Percentiles rank a stretch among this genome's conserved stretches.
phyloP scores from a whole-genome alignment of 2,888 invertebrate species.

The Zygogramma bicolorata region DNA sequence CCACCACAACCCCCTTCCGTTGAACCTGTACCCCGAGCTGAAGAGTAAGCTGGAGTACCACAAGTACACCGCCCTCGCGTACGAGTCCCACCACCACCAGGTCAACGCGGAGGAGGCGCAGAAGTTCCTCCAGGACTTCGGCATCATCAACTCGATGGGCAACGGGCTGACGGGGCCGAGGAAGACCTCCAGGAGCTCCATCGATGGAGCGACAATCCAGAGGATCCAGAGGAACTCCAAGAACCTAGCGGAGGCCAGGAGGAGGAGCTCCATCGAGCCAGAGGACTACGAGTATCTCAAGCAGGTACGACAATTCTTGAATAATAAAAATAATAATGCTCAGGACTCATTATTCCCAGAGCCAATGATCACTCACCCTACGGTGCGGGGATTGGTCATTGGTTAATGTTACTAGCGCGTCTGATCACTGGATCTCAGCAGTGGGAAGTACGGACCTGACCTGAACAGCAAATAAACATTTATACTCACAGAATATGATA shows the following conservation, averaged over 20 bases:
- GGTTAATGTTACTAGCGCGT: too few relatives aligned
- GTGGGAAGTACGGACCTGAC: too few relatives aligned
- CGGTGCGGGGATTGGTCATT: too few relatives aligned
- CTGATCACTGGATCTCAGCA: too few relatives aligned
- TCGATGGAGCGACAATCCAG: slow-evolving; percentile 55
- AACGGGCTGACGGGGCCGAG: slow-evolving; percentile 59
- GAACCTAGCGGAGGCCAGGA: slow-evolving; percentile 52
- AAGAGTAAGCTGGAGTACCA: slow-evolving; percentile 58
- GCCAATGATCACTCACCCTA: too few relatives aligned
- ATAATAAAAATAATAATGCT: too few relatives aligned
- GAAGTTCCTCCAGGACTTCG: slow-evolving; percentile 64
- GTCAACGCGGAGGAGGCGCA: slow-evolving; percentile 58
- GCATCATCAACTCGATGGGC: slow-evolving; percentile 62
- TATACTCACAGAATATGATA: too few relatives aligned
- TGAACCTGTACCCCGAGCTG: slow-evolving; percentile 51
- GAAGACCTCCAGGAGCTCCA: slow-evolving; percentile 54
- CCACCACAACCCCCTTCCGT: slow-evolving; percentile 46
- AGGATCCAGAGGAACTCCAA: slow-evolving; percentile 59
- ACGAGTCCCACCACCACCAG: slow-evolving; percentile 51
- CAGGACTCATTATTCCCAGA: too few relatives aligned
- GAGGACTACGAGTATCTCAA: slow-evolving; percentile 64
- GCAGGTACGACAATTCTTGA: too few relatives aligned
- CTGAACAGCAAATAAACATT: too few relatives aligned
- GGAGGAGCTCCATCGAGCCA: slow-evolving; percentile 50
- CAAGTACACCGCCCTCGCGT: slow-evolving; percentile 58